phyloP scores from a whole-genome alignment of 2,888 invertebrate species.

The Perizoma affinitatum region DNA sequence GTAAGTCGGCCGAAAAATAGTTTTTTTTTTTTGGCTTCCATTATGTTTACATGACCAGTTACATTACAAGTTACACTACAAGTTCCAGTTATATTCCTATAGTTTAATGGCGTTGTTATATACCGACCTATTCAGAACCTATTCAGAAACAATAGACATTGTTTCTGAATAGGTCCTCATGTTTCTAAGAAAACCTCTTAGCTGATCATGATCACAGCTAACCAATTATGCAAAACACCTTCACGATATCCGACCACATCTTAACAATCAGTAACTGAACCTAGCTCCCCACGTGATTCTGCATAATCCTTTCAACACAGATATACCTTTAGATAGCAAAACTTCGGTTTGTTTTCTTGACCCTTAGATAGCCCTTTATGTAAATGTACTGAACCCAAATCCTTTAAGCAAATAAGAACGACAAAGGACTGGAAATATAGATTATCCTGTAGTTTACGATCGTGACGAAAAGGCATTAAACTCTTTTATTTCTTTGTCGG shows the following conservation, averaged over 20 bases:
- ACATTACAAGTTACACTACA: no score
- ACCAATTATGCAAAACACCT: slow-evolving; percentile 21
- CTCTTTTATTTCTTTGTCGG: not conserved
- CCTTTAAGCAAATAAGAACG: slow-evolving; percentile 55
- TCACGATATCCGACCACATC: slow-evolving; percentile 12
- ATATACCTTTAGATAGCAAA: slow-evolving; percentile 25
- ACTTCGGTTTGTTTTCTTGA: slow-evolving; percentile 28
- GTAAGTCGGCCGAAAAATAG: no score
- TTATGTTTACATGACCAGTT: no score
- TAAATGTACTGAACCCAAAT: slow-evolving; percentile 51
- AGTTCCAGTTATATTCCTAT: no score
- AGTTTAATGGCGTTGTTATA: no score
- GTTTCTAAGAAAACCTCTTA: not conserved
- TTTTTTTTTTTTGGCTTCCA: no score
- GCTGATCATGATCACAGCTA: slow-evolving; percentile 2
- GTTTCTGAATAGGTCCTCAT: no score
- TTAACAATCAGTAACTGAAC: slow-evolving; percentile 22
- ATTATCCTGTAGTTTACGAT: slow-evolving; percentile 31
- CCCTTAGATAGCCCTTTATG: slow-evolving; percentile 51
- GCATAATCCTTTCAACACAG: slow-evolving; percentile 27
- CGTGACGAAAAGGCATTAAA: slow-evolving; percentile 1
- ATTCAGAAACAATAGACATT: no score
- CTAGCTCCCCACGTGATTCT: slow-evolving; percentile 26
- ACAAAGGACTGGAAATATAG: slow-evolving; percentile 37
- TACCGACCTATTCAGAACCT: no score